Base-by-base conservation (phyloP, 2,113 vertebrate species). In the Pithys albifrons region DNA sequence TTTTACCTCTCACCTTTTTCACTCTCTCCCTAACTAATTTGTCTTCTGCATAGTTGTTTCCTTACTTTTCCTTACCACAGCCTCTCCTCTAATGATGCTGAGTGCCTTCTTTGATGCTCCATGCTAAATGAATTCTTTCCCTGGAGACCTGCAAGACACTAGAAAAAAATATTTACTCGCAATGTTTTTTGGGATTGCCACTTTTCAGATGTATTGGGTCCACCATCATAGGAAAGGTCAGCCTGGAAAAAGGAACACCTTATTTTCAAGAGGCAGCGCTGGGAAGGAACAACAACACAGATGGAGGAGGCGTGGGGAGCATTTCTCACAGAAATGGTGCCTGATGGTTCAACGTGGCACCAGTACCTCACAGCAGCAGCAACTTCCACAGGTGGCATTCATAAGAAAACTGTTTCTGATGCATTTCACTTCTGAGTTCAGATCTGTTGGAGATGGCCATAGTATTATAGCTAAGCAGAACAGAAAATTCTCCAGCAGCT, bases 251-350 rank as follows among this genome's bases (percentile, higher is more conserved):
- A 43, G 61, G 46, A 91, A 29, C 19, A 52, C 20, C 19, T 49
- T 3, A 0, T 58, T 74, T 81, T 48, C 78, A 78, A 78, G 66
- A 48, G 33, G 12, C 39, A 64, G 43, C 0, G 0, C 22, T 55
- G 31, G 35, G 48, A 88, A 69, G 48, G 51, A 74, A 51, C 39
- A 71, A 19, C 52, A 81, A 14, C 43, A 64, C 1, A 64, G 27
- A 14, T 18, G 31, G n/a, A 74, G 28, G 25, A 67, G 37, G 28
- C 92, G 24, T 16, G 19, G 20, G 19, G 29, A 76, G 3, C 49
- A 27, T 51, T 25, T 52, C 35, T 69, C 6, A 1, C 35, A 72
- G 31, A 82, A 90, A 43, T 4, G 2, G 23, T 82, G 18, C 19
- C n/a, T 74, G 45, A 2, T 48, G 39, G 23, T 28, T 87, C 15